Evolutionary conservation across 2,113 vertebrate genomes (phyloP), one percentile per base, ranked within the genome.

Genomic region (Boulengeromyrus knoepffleri): DNA sequence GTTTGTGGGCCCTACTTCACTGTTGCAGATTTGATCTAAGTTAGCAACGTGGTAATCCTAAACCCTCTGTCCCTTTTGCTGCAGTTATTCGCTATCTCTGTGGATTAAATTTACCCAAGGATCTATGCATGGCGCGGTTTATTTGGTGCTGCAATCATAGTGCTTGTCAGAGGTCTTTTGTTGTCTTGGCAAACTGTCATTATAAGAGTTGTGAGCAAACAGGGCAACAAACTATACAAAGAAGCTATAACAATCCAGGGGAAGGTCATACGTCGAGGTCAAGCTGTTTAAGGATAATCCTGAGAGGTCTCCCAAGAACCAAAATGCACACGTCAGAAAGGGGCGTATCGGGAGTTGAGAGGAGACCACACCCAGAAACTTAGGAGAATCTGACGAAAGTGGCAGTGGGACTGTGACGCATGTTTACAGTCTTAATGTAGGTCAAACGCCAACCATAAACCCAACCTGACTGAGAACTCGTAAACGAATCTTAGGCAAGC

Each of bases 11-110:
- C 47, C 45, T 9, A 49, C 84, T 56, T 49, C n/a, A 49, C 24
- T 50, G 66, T 83, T 39, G 50, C 47, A 85, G 56, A 74, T 56
- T 52, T 86, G 53, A 27, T 2, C 49, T 53, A 80, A 50, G 24
- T 90, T 80, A 88, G 46, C 50, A 45, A 24, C 50, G n/a, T 9
- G n/a, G 56, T 90, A 91, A 90, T 74, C 90, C 87, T 90, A 86
- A 90, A 88, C 86, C 85, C 49, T 84, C 85, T 85, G 89, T 85
- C 87, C 46, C 56, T 46, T 89, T 91, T 86, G 49, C 77, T 86
- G 49, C 56, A 42, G 80, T 90, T 90, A 90, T 50, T 85, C 87
- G 52, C 90, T 77, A 80, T 39, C 52, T 84, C n/a, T 52, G 31
- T 39, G 31, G 27, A 74, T 74, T 74, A 74, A 74, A 74, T 27